Evolutionary conservation across 2,888 invertebrate species (phyloP).

Genomic region (Hypomecis punctinalis): DNA sequence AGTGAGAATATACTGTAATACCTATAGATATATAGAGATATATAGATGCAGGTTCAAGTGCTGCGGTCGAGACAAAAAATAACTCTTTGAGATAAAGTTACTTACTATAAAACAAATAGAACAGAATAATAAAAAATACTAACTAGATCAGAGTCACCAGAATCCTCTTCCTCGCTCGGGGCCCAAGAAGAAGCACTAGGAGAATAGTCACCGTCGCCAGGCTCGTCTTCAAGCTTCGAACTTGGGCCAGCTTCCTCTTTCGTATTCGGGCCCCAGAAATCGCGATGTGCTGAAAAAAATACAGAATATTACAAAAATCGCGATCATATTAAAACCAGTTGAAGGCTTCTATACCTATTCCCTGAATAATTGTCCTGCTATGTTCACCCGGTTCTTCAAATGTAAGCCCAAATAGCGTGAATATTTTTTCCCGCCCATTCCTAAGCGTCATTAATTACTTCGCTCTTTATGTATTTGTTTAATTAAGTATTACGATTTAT

Average conservation of each 20-base stretch:
- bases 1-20: no score
- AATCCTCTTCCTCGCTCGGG: conserved; percentile 62
- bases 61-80: no score
- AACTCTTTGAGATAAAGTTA: neutral
- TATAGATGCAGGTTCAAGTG: no score
- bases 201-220: conserved; percentile 63
- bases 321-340: neutral
- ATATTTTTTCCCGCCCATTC: no score
- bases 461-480: no score
- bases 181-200: conserved; percentile 71
- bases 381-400: no score
- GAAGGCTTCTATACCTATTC: neutral
- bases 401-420: no score
- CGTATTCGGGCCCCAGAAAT: conserved; percentile 43
- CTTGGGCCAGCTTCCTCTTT: conserved; percentile 51
- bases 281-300: conserved; percentile 16
- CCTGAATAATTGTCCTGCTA: no score
- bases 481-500: no score
- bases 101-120: conserved; percentile 22
- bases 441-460: no score
- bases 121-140: neutral
- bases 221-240: conserved; percentile 52
- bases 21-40: no score
- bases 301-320: neutral
- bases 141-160: conserved; percentile 58